Percentiles rank a stretch among this genome's conserved stretches.
phyloP scores from a whole-genome alignment of 2,888 invertebrate species.

The Panzeria rudis region DNA sequence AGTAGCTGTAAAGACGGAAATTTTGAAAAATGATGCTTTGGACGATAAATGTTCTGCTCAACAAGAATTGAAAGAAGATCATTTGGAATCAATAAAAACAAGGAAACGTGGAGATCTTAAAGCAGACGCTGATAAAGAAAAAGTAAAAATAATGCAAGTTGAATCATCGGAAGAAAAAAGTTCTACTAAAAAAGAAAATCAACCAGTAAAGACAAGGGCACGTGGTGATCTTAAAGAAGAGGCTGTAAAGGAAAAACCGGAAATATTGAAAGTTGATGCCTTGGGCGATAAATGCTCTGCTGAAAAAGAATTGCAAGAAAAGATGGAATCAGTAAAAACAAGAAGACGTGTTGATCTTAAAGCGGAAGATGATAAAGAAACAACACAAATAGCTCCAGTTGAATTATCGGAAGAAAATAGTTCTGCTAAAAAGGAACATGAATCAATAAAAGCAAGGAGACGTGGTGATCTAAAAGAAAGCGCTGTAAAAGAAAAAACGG shows the following conservation, averaged over 20 bases:
- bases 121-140: neutral
- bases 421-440: neutral
- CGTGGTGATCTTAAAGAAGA: constrained; percentile 14
- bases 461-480: constrained; percentile 5
- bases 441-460: constrained; percentile 8
- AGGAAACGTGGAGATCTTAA: neutral
- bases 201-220: constrained; percentile 1
- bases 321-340: neutral
- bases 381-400: neutral
- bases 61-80: neutral
- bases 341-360: constrained; percentile 4
- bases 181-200: neutral
- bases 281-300: neutral
- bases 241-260: neutral
- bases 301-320: constrained; percentile 3
- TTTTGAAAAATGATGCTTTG: neutral
- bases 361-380: neutral
- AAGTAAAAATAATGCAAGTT: neutral
- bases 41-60: too few relatives aligned
- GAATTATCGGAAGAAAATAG: neutral
- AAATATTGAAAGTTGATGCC: neutral
- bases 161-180: neutral
- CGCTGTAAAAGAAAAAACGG: neutral
- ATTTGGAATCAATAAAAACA: neutral
- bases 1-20: neutral